Conservation (phyloP, 1,140 invertebrate species). For the Drosophila yakuba region DNA sequence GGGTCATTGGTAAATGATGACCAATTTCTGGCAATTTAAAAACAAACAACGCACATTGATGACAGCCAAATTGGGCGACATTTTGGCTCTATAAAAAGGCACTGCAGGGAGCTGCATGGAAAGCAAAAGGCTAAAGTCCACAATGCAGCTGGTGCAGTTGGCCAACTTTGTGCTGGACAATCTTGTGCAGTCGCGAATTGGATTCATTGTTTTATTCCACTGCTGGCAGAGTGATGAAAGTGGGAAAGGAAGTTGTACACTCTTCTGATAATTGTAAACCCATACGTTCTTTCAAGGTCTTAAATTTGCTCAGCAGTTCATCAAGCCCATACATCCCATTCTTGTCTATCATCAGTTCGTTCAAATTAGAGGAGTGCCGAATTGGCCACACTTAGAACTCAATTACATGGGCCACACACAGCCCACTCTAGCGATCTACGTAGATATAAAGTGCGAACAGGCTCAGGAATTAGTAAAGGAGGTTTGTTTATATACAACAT, state of each 20-base stretch:
- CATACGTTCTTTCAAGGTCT: slow-evolving; percentile 25
- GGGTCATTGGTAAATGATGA: slow-evolving; percentile 13
- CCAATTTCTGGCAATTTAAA: slow-evolving; percentile 64
- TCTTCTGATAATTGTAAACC: not conserved
- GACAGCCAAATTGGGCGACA: slow-evolving; percentile 56
- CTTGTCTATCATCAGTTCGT: slow-evolving; percentile 67
- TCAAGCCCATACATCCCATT: slow-evolving; percentile 17
- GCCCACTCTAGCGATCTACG: slow-evolving; percentile 64
- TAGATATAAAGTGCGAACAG: slow-evolving; percentile 61
- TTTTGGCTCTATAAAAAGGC: slow-evolving; percentile 41
- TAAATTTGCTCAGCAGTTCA: slow-evolving; percentile 36
- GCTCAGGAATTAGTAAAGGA: slow-evolving; percentile 35
- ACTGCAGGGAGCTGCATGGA: not conserved
- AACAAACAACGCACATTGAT: slow-evolving; percentile 48
- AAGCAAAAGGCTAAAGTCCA: slow-evolving; percentile 31
- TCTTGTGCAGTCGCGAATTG: slow-evolving; percentile 58
- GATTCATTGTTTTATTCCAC: slow-evolving; percentile 66
- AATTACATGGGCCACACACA: slow-evolving; percentile 51
- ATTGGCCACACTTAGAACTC: slow-evolving; percentile 48
- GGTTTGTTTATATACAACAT: slow-evolving; percentile 10
- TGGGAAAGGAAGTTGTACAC: not conserved
- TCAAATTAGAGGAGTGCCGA: slow-evolving; percentile 23
- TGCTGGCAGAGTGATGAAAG: slow-evolving; percentile 71
- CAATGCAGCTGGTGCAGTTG: slow-evolving; percentile 64
- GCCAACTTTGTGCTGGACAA: slow-evolving; percentile 72